Percentiles rank a stretch among this genome's conserved stretches.
Evolutionary conservation across 2,113 vertebrate genomes (phyloP).

Genomic region (Psettodes erumei): DNA sequence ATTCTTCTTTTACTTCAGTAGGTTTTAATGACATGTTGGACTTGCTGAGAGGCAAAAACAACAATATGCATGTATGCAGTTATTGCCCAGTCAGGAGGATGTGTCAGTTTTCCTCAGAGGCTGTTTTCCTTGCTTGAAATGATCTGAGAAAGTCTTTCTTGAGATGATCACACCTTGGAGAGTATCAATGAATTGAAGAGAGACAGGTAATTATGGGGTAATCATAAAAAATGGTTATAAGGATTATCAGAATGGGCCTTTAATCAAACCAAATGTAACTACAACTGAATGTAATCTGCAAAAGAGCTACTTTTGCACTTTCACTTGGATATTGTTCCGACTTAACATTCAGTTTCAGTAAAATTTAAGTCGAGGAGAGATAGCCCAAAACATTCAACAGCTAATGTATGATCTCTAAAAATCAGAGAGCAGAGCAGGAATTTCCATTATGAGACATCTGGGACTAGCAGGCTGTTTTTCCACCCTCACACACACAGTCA

Average conservation of each 20-base stretch:
- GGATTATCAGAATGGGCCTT: constrained; percentile 7
- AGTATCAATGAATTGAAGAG: background rate
- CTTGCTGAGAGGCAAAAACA: background rate
- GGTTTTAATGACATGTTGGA: constrained; percentile 4
- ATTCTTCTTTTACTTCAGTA: background rate
- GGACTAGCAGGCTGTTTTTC: background rate
- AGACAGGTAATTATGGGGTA: background rate
- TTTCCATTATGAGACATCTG: constrained; percentile 46
- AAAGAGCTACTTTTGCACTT: background rate
- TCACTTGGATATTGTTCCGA: background rate
- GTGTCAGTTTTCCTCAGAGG: background rate
- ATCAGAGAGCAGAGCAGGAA: constrained; percentile 18
- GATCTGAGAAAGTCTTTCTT: background rate
- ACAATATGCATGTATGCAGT: background rate
- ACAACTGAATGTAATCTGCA: background rate
- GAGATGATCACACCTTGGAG: background rate
- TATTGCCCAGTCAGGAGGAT: constrained; percentile 12
- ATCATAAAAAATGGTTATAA: background rate
- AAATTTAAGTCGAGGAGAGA: background rate
- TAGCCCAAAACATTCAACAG: background rate
- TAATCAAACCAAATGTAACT: background rate
- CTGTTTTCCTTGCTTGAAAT: background rate
- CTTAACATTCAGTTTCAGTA: background rate
- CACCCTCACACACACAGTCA: constrained; percentile 35
- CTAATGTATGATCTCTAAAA: background rate